Conservation (phyloP, 1,140 invertebrate genomes). For the Grapholita molesta region DNA sequence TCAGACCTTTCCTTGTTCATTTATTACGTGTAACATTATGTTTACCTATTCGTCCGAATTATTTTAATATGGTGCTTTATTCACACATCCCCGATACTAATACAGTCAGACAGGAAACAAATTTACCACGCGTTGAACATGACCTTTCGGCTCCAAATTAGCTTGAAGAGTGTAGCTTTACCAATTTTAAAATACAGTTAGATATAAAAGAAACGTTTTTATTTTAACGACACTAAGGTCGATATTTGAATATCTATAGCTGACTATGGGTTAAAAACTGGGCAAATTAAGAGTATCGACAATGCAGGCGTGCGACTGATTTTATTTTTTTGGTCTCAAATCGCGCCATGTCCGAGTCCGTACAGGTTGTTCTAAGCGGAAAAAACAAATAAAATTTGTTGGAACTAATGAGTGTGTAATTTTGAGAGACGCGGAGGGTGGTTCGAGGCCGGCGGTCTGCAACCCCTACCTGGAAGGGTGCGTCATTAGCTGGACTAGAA, state of each 20-base stretch:
- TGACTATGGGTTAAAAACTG: neutral
- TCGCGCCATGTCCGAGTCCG: slow-evolving; percentile 26
- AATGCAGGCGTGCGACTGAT: slow-evolving; percentile 16
- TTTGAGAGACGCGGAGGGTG: slow-evolving; percentile 58
- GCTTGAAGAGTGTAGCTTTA: neutral
- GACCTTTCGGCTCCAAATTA: slow-evolving; percentile 27
- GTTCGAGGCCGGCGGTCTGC: slow-evolving; percentile 52
- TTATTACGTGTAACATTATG: slow-evolving; percentile 11
- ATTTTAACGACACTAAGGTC: neutral
- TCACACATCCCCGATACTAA: slow-evolving; percentile 14
- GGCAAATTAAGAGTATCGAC: too few relatives aligned
- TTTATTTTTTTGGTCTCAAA: slow-evolving; percentile 20
- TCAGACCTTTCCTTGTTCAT: neutral
- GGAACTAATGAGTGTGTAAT: slow-evolving; percentile 70
- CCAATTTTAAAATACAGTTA: neutral
- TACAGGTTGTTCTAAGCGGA: slow-evolving; percentile 28
- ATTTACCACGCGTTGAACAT: slow-evolving; percentile 29
- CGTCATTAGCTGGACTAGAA: slow-evolving; percentile 32
- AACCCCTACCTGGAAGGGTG: slow-evolving; percentile 55
- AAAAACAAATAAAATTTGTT: slow-evolving; percentile 61
- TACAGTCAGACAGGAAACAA: slow-evolving; percentile 28
- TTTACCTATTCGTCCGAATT: slow-evolving; percentile 9
- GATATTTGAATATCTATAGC: neutral
- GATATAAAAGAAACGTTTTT: neutral
- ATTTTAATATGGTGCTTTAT: slow-evolving; percentile 10